Evolutionary conservation across 2,797 vertebrate genomes (phyloP).

Genomic region (Mastacembelus armatus): DNA sequence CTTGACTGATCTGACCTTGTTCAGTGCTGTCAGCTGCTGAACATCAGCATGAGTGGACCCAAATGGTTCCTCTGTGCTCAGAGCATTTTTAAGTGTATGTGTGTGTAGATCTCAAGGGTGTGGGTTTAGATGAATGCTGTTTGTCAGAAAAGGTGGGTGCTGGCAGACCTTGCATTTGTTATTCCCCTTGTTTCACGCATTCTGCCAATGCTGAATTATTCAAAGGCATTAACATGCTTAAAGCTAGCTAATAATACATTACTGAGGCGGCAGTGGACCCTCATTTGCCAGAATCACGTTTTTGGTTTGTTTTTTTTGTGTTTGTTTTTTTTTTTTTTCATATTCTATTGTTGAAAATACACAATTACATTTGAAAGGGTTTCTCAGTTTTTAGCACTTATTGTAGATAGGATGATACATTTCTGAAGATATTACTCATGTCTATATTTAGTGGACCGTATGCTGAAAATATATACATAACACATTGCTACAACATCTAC

Average conservation of each 20-base stretch:
- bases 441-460: slow-evolving; percentile 1
- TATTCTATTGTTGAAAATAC: slow-evolving; percentile 7
- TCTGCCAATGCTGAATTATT: slow-evolving; percentile 70
- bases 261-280: slow-evolving; percentile 31
- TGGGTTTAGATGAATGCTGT: slow-evolving; percentile 37
- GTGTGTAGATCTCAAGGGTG: slow-evolving; percentile 29
- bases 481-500: slow-evolving; percentile 29
- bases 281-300: slow-evolving; percentile 30
- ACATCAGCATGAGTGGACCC: slow-evolving; percentile 22
- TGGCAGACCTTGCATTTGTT: slow-evolving; percentile 52
- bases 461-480: slow-evolving; percentile 24
- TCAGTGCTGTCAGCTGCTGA: slow-evolving; percentile 32
- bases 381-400: slow-evolving; percentile 8
- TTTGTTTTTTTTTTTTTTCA: background rate
- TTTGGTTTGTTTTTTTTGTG: no score
- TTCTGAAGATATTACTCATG: slow-evolving; percentile 2
- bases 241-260: slow-evolving; percentile 60
- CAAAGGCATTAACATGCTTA: slow-evolving; percentile 63
- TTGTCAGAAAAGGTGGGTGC: slow-evolving; percentile 42
- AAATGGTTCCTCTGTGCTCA: slow-evolving; percentile 17
- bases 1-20: slow-evolving; percentile 61
- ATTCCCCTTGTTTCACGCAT: slow-evolving; percentile 48
- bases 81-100: slow-evolving; percentile 21
- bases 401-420: background rate
- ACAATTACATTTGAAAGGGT: background rate